A percentile compares a stretch with the other conserved stretches of the same genome.
phyloP scores from a whole-genome alignment of 2,113 vertebrate species.

The Desmodus rotundus region DNA sequence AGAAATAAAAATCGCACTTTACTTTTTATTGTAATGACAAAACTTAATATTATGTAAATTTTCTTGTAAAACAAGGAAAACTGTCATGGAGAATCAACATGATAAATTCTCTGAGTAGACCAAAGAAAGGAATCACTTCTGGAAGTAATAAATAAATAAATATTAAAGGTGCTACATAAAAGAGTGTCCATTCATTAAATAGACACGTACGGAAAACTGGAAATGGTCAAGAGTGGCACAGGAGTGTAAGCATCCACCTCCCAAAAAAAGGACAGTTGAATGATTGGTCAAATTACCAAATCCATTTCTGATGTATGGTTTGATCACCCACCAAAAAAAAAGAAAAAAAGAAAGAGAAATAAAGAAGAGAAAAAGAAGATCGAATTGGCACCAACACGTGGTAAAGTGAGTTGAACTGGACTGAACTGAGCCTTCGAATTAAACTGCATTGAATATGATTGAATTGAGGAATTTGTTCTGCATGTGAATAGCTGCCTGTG shows the following conservation, averaged over 20 bases:
- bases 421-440: slow-evolving; percentile 57
- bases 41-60: neutral
- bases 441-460: slow-evolving; percentile 51
- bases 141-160: slow-evolving; percentile 63
- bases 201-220: slow-evolving; percentile 44
- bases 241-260: slow-evolving; percentile 44
- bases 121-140: slow-evolving; percentile 33
- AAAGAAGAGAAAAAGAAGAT: neutral
- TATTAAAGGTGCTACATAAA: slow-evolving; percentile 41
- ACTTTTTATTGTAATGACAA: neutral
- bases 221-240: slow-evolving; percentile 5
- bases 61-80: neutral
- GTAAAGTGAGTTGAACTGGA: slow-evolving; percentile 48
- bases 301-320: slow-evolving; percentile 50
- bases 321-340: slow-evolving; percentile 32
- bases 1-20: neutral
- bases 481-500: slow-evolving; percentile 59
- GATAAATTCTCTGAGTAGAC: slow-evolving; percentile 17
- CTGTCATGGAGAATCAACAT: neutral
- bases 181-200: slow-evolving; percentile 23
- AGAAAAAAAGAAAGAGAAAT: neutral
- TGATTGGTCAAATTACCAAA: slow-evolving; percentile 61
- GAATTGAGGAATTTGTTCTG: slow-evolving; percentile 55
- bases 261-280: slow-evolving; percentile 37
- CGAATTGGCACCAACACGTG: slow-evolving; percentile 56